Conservation (phyloP, 2,797 vertebrate species). For the Acanthurus leucopareius region DNA sequence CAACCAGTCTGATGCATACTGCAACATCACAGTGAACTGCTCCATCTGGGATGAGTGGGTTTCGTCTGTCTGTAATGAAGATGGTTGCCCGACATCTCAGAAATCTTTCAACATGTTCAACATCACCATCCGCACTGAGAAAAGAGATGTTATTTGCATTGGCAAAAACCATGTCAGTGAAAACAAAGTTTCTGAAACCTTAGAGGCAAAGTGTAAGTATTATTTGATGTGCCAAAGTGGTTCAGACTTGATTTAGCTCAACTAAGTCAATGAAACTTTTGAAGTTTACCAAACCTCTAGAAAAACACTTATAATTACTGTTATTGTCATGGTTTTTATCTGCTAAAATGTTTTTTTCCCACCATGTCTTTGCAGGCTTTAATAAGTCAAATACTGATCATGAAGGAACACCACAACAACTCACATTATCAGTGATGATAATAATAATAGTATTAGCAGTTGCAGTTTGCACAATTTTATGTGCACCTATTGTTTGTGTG, state of each 20-base stretch:
- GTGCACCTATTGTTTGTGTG: accelerated
- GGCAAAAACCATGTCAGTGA: conserved; percentile 67
- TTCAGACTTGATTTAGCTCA: too few relatives aligned
- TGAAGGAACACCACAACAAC: accelerated
- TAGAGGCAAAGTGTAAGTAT: conserved; percentile 48
- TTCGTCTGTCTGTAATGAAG: neutral
- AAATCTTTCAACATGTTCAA: conserved; percentile 4
- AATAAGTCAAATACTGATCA: accelerated
- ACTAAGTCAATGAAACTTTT: too few relatives aligned
- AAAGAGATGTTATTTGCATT: conserved; percentile 42
- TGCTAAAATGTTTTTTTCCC: neutral
- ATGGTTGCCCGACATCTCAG: neutral
- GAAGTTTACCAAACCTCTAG: too few relatives aligned
- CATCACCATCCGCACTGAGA: conserved; percentile 18
- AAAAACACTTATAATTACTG: too few relatives aligned
- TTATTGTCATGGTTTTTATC: neutral
- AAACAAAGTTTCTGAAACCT: neutral
- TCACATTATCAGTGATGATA: accelerated
- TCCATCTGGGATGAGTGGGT: conserved; percentile 48
- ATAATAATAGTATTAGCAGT: accelerated
- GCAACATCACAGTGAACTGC: conserved; percentile 71
- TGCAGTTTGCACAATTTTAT: accelerated
- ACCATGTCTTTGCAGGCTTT: conserved; percentile 43
- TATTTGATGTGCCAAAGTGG: too few relatives aligned
- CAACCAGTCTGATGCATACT: conserved; percentile 42